A percentile compares a stretch with the other conserved stretches of the same genome.
phyloP scores from a whole-genome alignment of 2,113 vertebrate genomes.

The Choloepus hoffmanni region DNA sequence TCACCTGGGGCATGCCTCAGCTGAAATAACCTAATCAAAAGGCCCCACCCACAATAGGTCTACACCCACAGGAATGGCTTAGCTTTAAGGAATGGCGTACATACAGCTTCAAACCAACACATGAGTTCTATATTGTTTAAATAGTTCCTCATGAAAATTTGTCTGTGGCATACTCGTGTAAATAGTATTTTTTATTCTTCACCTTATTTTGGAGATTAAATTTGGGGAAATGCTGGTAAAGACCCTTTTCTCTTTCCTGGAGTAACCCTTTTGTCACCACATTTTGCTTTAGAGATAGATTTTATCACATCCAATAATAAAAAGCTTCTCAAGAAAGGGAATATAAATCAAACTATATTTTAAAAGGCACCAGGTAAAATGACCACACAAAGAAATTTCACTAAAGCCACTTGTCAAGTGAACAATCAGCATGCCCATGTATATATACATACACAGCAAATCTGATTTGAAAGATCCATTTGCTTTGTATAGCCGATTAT shows the following conservation, averaged over 20 bases:
- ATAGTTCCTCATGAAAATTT: not conserved
- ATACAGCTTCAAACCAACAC: too few relatives aligned
- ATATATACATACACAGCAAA: not conserved
- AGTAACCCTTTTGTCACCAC: not conserved
- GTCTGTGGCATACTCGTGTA: too few relatives aligned
- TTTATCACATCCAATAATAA: not conserved
- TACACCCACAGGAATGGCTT: too few relatives aligned
- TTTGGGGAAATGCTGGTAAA: not conserved
- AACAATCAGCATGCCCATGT: not conserved
- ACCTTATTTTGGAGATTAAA: not conserved
- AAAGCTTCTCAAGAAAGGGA: not conserved
- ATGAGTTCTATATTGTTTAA: not conserved
- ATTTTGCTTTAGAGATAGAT: not conserved
- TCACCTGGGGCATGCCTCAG: too few relatives aligned
- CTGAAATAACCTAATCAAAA: too few relatives aligned
- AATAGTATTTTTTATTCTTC: not conserved
- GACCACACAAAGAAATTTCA: constrained; percentile 2
- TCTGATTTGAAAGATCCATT: not conserved
- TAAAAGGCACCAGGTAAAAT: constrained; percentile 6
- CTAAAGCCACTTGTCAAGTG: not conserved
- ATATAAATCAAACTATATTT: constrained; percentile 44
- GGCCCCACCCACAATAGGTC: too few relatives aligned
- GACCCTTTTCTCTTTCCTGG: not conserved
- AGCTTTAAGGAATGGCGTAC: too few relatives aligned
- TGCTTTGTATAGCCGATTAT: not conserved